phyloP scores from a whole-genome alignment of 2,888 invertebrate species.

The Drosophila longiperda region DNA sequence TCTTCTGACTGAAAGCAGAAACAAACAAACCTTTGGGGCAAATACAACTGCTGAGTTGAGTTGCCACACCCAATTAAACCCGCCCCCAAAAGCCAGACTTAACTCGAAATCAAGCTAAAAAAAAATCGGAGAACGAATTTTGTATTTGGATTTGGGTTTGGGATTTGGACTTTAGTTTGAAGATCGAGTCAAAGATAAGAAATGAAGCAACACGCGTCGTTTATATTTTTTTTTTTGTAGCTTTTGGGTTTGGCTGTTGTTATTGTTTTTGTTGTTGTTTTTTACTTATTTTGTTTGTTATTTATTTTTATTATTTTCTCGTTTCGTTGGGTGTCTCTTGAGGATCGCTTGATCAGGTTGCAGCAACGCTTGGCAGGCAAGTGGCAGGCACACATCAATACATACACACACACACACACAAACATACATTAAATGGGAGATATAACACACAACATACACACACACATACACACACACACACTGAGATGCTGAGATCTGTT shows the following conservation, averaged over 20 bases:
- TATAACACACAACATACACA: conserved; percentile 21
- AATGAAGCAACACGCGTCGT: conserved; percentile 68
- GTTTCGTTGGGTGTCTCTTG: conserved; percentile 32
- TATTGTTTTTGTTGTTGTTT: conserved; percentile 3
- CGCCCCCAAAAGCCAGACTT: conserved; percentile 28
- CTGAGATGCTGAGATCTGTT: conserved; percentile 14
- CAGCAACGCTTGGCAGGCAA: conserved; percentile 48
- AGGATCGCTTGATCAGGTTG: conserved; percentile 46
- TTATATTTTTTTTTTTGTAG: conserved; percentile 15
- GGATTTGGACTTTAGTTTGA: conserved; percentile 30
- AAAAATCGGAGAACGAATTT: conserved; percentile 20
- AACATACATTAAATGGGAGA: conserved; percentile 41
- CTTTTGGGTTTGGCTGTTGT: conserved; percentile 2
- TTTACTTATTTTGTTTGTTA: conserved; percentile 8
- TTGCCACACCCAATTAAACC: conserved; percentile 56
- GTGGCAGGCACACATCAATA: conserved; percentile 47
- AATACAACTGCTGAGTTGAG: conserved; percentile 38
- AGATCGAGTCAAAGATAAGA: conserved; percentile 75
- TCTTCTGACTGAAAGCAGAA: not conserved
- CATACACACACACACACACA: conserved; percentile 3
- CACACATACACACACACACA: conserved; percentile 5
- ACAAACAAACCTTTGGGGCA: conserved; percentile 14
- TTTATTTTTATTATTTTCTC: conserved; percentile 24
- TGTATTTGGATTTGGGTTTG: conserved; percentile 9
- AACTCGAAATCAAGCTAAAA: conserved; percentile 25